Conservation (phyloP, 2,797 vertebrate species). For the Gymnoscopelus braueri region DNA sequence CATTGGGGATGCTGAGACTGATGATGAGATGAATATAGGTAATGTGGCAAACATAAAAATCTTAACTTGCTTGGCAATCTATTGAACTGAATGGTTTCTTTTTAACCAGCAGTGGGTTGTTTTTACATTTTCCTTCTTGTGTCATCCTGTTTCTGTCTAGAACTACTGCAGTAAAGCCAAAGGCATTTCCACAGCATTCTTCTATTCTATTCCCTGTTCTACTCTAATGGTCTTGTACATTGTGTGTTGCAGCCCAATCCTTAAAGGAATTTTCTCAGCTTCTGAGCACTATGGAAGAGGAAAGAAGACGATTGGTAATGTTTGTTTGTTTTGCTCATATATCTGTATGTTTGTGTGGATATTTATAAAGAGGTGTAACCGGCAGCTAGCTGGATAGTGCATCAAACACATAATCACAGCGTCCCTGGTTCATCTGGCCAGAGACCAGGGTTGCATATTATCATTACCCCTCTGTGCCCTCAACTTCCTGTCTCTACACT, state of each 20-base stretch:
- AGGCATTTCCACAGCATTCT: no score
- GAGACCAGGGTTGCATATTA: no score
- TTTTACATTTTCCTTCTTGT: no score
- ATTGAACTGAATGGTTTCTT: no score
- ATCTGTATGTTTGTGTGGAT: not conserved
- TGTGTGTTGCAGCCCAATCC: constrained; percentile 87
- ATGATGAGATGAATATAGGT: constrained; percentile 98
- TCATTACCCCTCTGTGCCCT: no score
- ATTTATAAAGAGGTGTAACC: not conserved
- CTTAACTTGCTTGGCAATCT: no score
- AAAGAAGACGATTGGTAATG: constrained; percentile 92
- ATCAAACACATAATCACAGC: not conserved
- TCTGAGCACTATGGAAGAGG: constrained; percentile 95
- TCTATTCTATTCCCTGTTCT: no score
- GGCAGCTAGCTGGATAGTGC: not conserved
- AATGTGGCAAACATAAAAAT: constrained; percentile 38
- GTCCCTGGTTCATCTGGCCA: not conserved
- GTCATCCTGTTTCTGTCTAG: no score
- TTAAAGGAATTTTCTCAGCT: constrained; percentile 97
- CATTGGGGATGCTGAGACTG: constrained; percentile 97
- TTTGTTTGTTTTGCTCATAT: constrained; percentile 7
- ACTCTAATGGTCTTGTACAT: no score
- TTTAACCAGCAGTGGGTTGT: no score
- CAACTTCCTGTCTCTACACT: no score
- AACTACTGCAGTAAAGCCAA: no score